Evolutionary conservation across 1,140 invertebrate genomes (phyloP).

Genomic region (Eulimnadia texana): DNA sequence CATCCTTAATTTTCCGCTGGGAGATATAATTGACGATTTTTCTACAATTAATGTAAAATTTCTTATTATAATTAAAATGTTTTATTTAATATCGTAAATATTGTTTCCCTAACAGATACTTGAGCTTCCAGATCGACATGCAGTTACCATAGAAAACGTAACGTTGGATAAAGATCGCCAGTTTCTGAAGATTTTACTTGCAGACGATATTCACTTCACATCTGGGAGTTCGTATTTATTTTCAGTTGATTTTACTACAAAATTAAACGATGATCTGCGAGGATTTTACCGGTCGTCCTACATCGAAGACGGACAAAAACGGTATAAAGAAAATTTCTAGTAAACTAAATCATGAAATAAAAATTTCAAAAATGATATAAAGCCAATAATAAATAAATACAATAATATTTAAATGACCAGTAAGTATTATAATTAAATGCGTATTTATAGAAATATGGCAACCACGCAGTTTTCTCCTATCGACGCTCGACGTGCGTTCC

Average conservation of each 20-base stretch:
- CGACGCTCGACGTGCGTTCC: slow-evolving; percentile 69
- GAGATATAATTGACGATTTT: too few relatives aligned
- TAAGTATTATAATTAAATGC: slow-evolving; percentile 81
- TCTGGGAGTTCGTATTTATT: slow-evolving; percentile 42
- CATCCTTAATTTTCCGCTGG: too few relatives aligned
- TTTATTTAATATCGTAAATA: not conserved
- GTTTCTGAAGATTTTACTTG: not conserved
- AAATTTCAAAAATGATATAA: slow-evolving; percentile 16
- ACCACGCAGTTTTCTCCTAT: slow-evolving; percentile 33
- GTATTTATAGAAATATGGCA: slow-evolving; percentile 46
- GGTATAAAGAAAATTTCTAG: slow-evolving; percentile 34
- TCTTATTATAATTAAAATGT: not conserved
- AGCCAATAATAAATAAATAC: slow-evolving; percentile 19
- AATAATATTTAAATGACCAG: slow-evolving; percentile 65
- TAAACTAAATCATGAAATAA: too few relatives aligned
- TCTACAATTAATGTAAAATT: not conserved
- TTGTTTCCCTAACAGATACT: not conserved
- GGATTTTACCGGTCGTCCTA: slow-evolving; percentile 81
- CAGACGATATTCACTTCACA: slow-evolving; percentile 31
- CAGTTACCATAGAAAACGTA: not conserved
- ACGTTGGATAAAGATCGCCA: not conserved
- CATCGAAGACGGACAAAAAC: slow-evolving; percentile 41
- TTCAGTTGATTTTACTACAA: slow-evolving; percentile 57
- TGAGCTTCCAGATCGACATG: not conserved
- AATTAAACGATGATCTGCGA: slow-evolving; percentile 86